These are phyloP conservation scores for Ephydatia muelleri DNA, from an alignment of 37 sponge, comb jelly and placozoan genomes.

Conservation along the genomic window DNA sequence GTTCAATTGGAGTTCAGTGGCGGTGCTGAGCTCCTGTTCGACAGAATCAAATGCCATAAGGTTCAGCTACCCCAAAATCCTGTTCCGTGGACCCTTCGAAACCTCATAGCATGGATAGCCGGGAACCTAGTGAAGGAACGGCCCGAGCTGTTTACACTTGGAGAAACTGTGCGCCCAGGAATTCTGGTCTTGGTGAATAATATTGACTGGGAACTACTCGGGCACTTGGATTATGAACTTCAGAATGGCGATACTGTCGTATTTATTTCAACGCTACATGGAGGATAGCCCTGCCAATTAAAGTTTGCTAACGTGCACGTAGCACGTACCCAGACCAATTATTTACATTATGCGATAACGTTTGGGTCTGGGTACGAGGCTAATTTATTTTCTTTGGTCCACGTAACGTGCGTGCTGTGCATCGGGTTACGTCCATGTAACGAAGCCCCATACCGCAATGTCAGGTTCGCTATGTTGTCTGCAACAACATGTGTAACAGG, in stretches of 20 bases:
- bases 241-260: slow-evolving; percentile 79
- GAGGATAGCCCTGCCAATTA: slow-evolving; percentile 62
- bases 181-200: slow-evolving; percentile 96
- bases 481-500: no score
- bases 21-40: slow-evolving; percentile 96
- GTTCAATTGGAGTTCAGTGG: slow-evolving; percentile 89
- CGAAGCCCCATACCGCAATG: no score
- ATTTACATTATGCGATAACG: no score
- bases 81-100: slow-evolving; percentile 71
- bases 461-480: no score
- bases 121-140: slow-evolving; percentile 91
- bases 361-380: no score
- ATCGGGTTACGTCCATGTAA: no score
- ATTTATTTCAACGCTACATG: slow-evolving; percentile 99
- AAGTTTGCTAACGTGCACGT: no score
- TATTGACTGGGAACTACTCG: slow-evolving; percentile 96
- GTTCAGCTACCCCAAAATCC: slow-evolving; percentile 61
- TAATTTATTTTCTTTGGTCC: no score
- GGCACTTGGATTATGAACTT: slow-evolving; percentile 84
- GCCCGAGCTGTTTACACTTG: slow-evolving; percentile 92
- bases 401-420: no score
- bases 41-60: slow-evolving; percentile 78
- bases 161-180: slow-evolving; percentile 91
- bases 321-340: no score
- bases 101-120: slow-evolving; percentile 83